Conservation (phyloP, 2,113 vertebrate species). For the Eulacestoma nigropectus region DNA sequence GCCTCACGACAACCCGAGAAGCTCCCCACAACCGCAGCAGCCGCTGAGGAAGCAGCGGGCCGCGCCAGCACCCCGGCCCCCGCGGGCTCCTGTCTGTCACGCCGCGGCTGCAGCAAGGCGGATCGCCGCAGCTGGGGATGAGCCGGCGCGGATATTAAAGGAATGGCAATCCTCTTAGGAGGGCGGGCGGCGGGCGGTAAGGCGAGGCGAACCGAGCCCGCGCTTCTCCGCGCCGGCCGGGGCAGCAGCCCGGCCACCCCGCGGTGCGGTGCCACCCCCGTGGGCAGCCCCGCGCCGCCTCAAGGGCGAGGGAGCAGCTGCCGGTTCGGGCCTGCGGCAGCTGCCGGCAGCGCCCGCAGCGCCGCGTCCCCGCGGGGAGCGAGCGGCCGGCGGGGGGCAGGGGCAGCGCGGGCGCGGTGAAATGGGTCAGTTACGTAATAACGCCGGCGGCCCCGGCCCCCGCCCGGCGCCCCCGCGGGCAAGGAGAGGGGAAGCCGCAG, state of each 20-base stretch:
- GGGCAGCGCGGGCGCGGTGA: not conserved
- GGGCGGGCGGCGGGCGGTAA: not conserved
- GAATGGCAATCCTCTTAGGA: conserved; percentile 85
- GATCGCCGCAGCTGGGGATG: conserved; percentile 21
- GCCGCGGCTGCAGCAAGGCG: not conserved
- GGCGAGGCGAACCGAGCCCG: not conserved
- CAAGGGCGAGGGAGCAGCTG: not conserved
- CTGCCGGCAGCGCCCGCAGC: not conserved
- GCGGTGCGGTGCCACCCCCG: not conserved
- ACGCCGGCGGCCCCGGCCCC: not conserved
- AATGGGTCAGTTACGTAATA: not conserved
- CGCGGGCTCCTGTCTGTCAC: not conserved
- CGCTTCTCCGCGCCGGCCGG: not conserved
- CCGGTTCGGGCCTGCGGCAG: not conserved
- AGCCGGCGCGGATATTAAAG: conserved; percentile 77
- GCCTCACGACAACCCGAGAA: not conserved
- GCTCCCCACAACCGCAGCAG: not conserved
- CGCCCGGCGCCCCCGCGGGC: not conserved
- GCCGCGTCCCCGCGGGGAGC: not conserved
- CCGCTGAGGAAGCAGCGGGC: not conserved
- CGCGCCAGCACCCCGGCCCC: not conserved
- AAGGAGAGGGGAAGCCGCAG: not conserved
- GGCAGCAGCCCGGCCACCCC: not conserved
- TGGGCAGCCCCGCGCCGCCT: not conserved
- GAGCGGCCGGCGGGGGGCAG: not conserved